Evolutionary conservation across 2,113 vertebrate genomes (phyloP).

Genomic region (Leucosticte australis): DNA sequence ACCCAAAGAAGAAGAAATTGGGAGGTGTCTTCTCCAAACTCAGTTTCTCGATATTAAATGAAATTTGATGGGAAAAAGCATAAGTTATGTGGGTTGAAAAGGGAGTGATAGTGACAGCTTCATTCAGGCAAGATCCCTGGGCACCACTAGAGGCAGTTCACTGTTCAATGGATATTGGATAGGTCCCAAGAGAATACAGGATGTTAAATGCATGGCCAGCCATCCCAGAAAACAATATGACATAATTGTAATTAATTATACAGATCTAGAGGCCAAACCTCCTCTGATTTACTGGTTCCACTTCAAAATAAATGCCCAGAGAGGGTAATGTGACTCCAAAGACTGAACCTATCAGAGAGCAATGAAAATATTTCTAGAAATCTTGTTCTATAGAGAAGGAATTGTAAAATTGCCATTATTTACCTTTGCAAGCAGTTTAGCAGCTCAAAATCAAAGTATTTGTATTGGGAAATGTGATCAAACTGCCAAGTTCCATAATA

Average conservation of each 20-base stretch:
- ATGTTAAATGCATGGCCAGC: neutral
- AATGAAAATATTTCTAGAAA: neutral
- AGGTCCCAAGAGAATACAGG: neutral
- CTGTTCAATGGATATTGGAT: neutral
- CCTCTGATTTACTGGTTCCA: neutral
- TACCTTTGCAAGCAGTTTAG: neutral
- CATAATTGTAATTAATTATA: neutral
- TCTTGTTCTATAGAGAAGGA: neutral
- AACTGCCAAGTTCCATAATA: neutral
- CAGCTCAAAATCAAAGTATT: neutral
- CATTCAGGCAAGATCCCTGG: neutral
- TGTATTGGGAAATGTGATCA: accelerated
- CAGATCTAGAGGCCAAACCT: neutral
- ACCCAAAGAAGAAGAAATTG: neutral
- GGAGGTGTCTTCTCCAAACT: neutral
- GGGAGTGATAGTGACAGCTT: neutral
- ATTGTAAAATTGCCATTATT: neutral
- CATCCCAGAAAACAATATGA: neutral
- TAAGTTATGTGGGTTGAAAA: neutral
- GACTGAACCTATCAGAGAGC: neutral
- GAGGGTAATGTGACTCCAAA: neutral
- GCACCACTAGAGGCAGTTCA: neutral
- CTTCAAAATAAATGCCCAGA: neutral
- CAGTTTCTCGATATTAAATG: neutral
- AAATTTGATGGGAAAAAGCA: neutral